Conservation (phyloP, 1,140 invertebrate species). For the Bombus affinis region DNA sequence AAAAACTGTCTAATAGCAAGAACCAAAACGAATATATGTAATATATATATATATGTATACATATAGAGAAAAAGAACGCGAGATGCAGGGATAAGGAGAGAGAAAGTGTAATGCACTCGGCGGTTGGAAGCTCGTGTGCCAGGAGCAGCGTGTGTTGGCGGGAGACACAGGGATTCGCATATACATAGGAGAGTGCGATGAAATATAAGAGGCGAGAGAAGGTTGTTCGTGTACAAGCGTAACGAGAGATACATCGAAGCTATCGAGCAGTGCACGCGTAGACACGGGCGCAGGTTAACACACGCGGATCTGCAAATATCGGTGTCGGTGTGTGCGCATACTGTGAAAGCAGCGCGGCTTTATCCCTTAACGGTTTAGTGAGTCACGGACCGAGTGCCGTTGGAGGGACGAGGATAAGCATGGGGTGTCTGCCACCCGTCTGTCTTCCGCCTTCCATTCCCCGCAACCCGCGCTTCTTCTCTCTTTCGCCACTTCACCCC, state of each 20-base stretch:
- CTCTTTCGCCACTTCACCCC: constrained; percentile 52
- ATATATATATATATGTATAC: background rate
- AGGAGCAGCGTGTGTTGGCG: too few species aligned
- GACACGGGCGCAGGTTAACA: constrained; percentile 10
- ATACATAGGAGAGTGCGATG: constrained; percentile 5
- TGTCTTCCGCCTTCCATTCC: constrained; percentile 74
- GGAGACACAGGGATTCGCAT: background rate
- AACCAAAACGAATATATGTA: background rate
- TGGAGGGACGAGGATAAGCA: constrained; percentile 75
- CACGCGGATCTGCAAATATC: constrained; percentile 31
- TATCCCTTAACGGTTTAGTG: constrained; percentile 81
- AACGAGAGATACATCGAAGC: constrained; percentile 49
- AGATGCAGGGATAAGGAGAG: background rate
- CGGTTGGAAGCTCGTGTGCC: background rate
- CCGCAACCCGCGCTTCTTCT: constrained; percentile 37
- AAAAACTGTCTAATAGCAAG: constrained; percentile 1
- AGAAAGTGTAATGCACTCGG: constrained; percentile 30
- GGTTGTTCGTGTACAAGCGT: constrained; percentile 19
- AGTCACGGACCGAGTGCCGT: constrained; percentile 76
- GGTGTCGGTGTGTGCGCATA: constrained; percentile 56
- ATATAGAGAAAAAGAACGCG: background rate
- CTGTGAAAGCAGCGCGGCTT: constrained; percentile 76
- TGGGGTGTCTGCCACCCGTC: constrained; percentile 81
- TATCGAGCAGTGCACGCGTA: constrained; percentile 35
- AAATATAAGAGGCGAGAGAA: constrained; percentile 37